Evolutionary conservation across 2,797 vertebrate species (phyloP), one percentile per base, ranked within the genome.

Genomic region (Erethizon dorsatum): DNA sequence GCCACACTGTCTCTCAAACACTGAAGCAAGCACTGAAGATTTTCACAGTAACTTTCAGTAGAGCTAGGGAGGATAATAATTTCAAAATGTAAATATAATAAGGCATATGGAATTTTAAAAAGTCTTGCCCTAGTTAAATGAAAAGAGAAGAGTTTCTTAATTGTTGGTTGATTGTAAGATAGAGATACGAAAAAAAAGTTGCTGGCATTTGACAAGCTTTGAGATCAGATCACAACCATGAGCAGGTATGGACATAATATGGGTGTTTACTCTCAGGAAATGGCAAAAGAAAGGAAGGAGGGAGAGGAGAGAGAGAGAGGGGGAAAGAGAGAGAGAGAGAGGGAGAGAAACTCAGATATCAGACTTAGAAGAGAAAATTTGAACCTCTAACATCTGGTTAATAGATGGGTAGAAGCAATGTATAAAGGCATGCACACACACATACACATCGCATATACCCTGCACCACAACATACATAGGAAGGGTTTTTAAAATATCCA

Each of bases 21-120:
- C n/a, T 90, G 57, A 95, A 50, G 45, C 10, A 9, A 22, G 13
- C 56, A 2, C 28, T 88, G 41, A n/a, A 15, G 28, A 80, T 77
- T 94, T 92, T 85, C 28, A 88, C 12, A 89, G 22, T 82, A 73
- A 61, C 9, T 91, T 67, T 61, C 69, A 78, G n/a, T 45, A 90
- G 71, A 91, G 54, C 17, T 71, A 61, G 31, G 15, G 8, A 45
- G 82, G 56, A 65, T 47, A 61, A 57, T 84, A 89, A 87, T 73
- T 82, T 56, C 57, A 82, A 54, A 31, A 73, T 91, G 22, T 4
- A 95, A 95, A 94, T 67, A 91, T 80, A 47, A 22, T 77, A 83
- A 94, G 37, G 47, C 67, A 77, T 14, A 10, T 82, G 33, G 59
- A 69, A 33, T 65, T 67, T 82, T 83, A 93, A 33, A 69, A 80